Evolutionary conservation across 2,113 vertebrate species (phyloP), one percentile per base, ranked within the genome.

Genomic region (Microcebus lehilahytsara): DNA sequence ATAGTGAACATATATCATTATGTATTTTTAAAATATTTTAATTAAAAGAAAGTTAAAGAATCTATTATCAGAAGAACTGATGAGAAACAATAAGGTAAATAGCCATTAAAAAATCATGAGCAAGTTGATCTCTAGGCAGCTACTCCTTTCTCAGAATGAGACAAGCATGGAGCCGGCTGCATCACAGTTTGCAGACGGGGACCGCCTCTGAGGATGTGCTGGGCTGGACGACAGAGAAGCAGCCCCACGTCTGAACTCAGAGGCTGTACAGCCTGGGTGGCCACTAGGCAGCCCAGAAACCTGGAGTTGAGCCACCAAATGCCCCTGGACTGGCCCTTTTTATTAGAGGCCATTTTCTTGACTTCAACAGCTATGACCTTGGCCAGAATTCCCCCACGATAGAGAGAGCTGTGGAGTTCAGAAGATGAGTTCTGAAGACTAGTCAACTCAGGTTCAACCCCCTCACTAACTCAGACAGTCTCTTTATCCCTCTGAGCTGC

Each of bases 81-180:
- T 85, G 53, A 78, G 86, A 94, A 96, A 96, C 46, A 94, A 74
- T 53, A 89, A 94, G 62, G 71, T 58, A 83, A 81, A 88, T 40
- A 84, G 62, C 93, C 91, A 93, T 96, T 3, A 94, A 96, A 97
- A 74, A 93, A 92, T 93, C 85, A 96, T 66, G 83, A 97, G 96
- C 95, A 83, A 94, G 69, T 8, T 25, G 85, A 97, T 95, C 96
- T 92, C 67, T 25, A 49, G 75, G n/a, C 77, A 77, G 96, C 95
- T 96, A 96, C 97, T 97, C 79, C 0, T 96, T 97, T 97, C 95
- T 98, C 96, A 93, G 96, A 93, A 94, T 25, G 91, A 94, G 91
- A 87, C 40, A 34, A 42, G 53, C 49, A 2, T 20, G 19, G 25
- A 78, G 67, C 60, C 3, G 6, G 42, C 6, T 69, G 86, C 93